Percentiles rank a stretch among this genome's conserved stretches.
Evolutionary conservation across 1,140 invertebrate species (phyloP).

Genomic region (Hesperophylax magnus): DNA sequence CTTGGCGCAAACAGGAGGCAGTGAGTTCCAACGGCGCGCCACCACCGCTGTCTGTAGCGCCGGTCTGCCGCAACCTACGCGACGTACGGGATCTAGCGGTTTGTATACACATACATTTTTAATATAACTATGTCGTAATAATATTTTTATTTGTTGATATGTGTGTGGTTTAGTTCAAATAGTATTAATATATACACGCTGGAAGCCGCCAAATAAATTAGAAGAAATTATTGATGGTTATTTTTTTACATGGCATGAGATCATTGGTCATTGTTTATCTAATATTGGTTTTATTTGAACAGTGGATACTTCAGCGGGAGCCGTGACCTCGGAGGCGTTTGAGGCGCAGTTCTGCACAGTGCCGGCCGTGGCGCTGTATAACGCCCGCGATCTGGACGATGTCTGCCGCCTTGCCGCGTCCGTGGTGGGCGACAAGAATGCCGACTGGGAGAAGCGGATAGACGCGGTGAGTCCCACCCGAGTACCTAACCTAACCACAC

Average conservation of each 20-base stretch:
- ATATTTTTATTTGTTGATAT: too few relatives aligned
- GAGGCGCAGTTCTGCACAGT: conserved; percentile 88
- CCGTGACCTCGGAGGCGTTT: conserved; percentile 91
- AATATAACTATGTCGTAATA: too few relatives aligned
- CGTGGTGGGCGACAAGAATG: conserved; percentile 83
- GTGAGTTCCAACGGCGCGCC: conserved; percentile 19
- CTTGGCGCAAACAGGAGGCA: background rate
- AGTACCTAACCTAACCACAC: too few relatives aligned
- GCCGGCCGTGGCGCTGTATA: conserved; percentile 86
- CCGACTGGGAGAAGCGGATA: conserved; percentile 94
- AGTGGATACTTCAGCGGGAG: conserved; percentile 77
- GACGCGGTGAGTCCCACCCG: conserved; percentile 81
- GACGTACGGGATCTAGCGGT: conserved; percentile 13
- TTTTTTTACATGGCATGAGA: too few relatives aligned
- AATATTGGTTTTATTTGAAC: background rate
- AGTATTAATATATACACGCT: too few relatives aligned
- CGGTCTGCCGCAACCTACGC: background rate
- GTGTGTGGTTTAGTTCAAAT: too few relatives aligned
- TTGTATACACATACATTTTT: background rate
- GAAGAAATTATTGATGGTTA: too few relatives aligned
- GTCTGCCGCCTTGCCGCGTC: conserved; percentile 83
- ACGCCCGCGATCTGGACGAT: conserved; percentile 87
- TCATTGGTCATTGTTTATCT: background rate
- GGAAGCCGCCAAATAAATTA: too few relatives aligned
- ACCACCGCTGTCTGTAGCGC: conserved; percentile 18